Percentiles rank a stretch among this genome's conserved stretches.
Evolutionary conservation across 2,797 vertebrate genomes (phyloP).

Genomic region (Tarsius wallacei): DNA sequence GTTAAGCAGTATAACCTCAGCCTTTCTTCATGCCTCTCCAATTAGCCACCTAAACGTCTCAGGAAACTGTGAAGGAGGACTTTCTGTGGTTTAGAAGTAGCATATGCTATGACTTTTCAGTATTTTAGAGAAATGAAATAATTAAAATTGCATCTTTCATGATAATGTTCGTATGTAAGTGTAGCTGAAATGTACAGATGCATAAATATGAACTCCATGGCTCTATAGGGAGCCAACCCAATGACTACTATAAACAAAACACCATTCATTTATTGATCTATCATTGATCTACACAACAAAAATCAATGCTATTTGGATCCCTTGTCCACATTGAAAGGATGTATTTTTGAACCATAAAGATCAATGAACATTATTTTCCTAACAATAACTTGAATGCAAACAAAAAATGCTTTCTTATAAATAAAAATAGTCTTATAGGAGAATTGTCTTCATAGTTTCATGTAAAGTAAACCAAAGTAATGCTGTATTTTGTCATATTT

Average conservation of each 20-base stretch:
- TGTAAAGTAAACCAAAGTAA: background rate
- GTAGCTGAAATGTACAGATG: background rate
- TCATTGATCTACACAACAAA: slow-evolving; percentile 15
- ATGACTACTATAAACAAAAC: slow-evolving; percentile 13
- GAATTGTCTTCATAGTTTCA: background rate
- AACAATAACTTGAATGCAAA: slow-evolving; percentile 27
- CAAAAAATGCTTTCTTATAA: slow-evolving; percentile 39
- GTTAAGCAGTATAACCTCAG: too few relatives aligned
- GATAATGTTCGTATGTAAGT: background rate
- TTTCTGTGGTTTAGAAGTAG: background rate
- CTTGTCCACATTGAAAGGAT: background rate
- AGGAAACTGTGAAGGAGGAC: background rate
- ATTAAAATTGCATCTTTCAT: background rate
- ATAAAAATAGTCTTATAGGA: slow-evolving; percentile 32
- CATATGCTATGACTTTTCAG: background rate
- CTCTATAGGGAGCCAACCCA: background rate
- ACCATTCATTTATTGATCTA: slow-evolving; percentile 4
- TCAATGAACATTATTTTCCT: slow-evolving; percentile 9
- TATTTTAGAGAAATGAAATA: background rate
- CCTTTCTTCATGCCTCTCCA: background rate
- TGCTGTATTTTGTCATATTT: background rate
- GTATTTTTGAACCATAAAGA: background rate
- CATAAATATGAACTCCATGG: background rate
- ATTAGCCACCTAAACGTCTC: background rate
- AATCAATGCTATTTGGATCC: background rate